A percentile compares a stretch with the other conserved stretches of the same genome.
These are phyloP conservation scores for Hololepta plana DNA, from an alignment of 2,888 invertebrate species.

Conservation along the genomic window DNA sequence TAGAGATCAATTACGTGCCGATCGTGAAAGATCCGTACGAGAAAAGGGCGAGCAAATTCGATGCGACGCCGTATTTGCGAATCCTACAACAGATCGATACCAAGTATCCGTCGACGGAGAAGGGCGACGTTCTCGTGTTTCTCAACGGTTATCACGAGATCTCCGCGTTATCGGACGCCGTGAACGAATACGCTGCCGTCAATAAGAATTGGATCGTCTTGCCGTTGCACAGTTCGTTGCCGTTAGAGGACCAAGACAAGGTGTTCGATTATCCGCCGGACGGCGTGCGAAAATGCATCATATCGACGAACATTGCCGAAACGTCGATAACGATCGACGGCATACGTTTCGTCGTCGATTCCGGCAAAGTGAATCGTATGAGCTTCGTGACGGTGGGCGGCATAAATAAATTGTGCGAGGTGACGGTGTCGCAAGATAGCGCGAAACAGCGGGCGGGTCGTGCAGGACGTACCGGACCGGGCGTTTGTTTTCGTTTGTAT, in stretches of 20 bases:
- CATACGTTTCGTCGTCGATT: conserved; percentile 90
- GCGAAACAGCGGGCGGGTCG: conserved; percentile 94
- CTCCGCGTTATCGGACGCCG: conserved; percentile 68
- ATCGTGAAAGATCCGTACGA: conserved; percentile 38
- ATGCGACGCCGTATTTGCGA: conserved; percentile 83
- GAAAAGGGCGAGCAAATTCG: conserved; percentile 46
- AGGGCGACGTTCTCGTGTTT: conserved; percentile 87
- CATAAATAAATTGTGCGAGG: conserved; percentile 82
- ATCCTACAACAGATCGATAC: conserved; percentile 83
- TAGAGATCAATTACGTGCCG: conserved; percentile 75
- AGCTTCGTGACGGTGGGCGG: conserved; percentile 80
- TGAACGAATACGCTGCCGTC: conserved; percentile 66
- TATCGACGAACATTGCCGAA: conserved; percentile 97
- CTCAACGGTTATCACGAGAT: conserved; percentile 91
- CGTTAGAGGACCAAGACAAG: conserved; percentile 90
- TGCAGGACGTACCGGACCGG: conserved; percentile 89
- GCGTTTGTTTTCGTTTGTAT: conserved; percentile 82
- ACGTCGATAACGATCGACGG: conserved; percentile 98
- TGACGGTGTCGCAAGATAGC: conserved; percentile 93
- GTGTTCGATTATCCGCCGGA: conserved; percentile 93
- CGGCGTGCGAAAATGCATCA: conserved; percentile 87
- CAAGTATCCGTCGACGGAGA: conserved; percentile 48
- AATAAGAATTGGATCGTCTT: conserved; percentile 82
- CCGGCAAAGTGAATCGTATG: conserved; percentile 93
- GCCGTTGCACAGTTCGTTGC: conserved; percentile 81